These are phyloP conservation scores for Whitmania pigra DNA, from an alignment of 1,140 invertebrate species.

Conservation along the genomic window DNA sequence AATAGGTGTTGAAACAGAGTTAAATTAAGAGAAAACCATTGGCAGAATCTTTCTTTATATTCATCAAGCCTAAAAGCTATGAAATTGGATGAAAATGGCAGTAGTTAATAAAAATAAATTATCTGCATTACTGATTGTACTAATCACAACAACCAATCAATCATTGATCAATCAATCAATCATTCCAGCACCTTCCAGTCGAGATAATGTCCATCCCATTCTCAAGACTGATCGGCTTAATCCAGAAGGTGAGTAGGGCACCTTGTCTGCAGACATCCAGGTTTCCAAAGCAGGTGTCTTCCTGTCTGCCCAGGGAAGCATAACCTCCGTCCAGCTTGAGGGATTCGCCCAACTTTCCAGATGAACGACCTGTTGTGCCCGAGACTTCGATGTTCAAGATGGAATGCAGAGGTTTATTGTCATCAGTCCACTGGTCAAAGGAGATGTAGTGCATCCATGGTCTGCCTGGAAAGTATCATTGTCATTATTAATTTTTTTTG, in stretches of 20 bases:
- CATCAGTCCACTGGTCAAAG: too few species aligned
- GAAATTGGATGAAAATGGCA: not conserved
- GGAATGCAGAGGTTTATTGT: conserved; percentile 25
- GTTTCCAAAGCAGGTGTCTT: conserved; percentile 35
- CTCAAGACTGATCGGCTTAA: conserved; percentile 32
- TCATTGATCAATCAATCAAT: not conserved
- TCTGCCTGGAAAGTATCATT: conserved; percentile 28
- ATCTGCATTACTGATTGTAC: not conserved
- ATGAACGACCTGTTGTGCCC: conserved; percentile 30
- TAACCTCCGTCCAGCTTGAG: conserved; percentile 36
- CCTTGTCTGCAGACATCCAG: conserved; percentile 36
- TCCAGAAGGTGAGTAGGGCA: conserved; percentile 33
- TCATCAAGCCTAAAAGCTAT: too few species aligned
- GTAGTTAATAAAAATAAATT: not conserved
- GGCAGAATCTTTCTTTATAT: too few species aligned
- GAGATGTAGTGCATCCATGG: conserved; percentile 23
- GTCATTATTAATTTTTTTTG: not conserved
- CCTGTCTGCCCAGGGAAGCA: conserved; percentile 32
- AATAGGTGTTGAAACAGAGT: too few species aligned
- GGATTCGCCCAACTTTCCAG: conserved; percentile 34
- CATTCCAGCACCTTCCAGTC: conserved; percentile 28
- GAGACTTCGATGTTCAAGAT: conserved; percentile 27
- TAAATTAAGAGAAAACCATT: too few species aligned
- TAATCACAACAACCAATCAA: not conserved
- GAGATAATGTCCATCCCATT: conserved; percentile 33